Evolutionary conservation across 2,113 vertebrate genomes (phyloP), one percentile per base, ranked within the genome.

Genomic region (Esox niger): DNA sequence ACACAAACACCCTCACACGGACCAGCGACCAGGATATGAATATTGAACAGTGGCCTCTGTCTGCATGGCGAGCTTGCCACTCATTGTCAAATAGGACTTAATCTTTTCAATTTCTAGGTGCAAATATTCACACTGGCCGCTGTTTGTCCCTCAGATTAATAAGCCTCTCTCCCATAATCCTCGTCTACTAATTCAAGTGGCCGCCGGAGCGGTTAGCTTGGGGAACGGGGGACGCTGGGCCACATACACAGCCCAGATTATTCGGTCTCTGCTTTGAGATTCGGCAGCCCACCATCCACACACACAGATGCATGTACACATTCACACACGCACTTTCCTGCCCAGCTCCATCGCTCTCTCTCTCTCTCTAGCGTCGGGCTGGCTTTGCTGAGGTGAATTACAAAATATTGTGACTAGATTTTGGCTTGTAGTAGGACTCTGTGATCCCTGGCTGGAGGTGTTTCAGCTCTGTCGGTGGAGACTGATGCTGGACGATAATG

Each of bases 21-120:
- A n/a, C 47, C 23, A 32, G 23, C 30, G 31, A 92, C 91, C 93
- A 84, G 89, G 90, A 92, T 95, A 97, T 97, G 95, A 96, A 98
- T 98, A 98, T 98, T 95, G 95, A 98, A 95, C 94, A 96, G 96
- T 96, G 94, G 95, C 95, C 95, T 95, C 95, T 95, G 92, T 89
- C 92, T 86, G 93, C 85, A 92, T 84, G 83, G 89, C 88, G 93
- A 95, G 93, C 91, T 94, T 94, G 95, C 94, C 95, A 95, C 95
- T 97, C 95, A 94, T 96, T 94, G 93, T 95, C 95, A 98, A 98
- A 98, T 97, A 97, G 95, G 93, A 95, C 95, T 96, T 98, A 97
- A 98, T 98, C 96, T 98, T 97, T 98, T 96, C 96, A 97, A 98
- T 98, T 98, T 98, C 94, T 95, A 94, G 95, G 95, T 94, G 96